Evolutionary conservation across 2,113 vertebrate genomes (phyloP), one percentile per base, ranked within the genome.

Genomic region (Muntiacus reevesi): DNA sequence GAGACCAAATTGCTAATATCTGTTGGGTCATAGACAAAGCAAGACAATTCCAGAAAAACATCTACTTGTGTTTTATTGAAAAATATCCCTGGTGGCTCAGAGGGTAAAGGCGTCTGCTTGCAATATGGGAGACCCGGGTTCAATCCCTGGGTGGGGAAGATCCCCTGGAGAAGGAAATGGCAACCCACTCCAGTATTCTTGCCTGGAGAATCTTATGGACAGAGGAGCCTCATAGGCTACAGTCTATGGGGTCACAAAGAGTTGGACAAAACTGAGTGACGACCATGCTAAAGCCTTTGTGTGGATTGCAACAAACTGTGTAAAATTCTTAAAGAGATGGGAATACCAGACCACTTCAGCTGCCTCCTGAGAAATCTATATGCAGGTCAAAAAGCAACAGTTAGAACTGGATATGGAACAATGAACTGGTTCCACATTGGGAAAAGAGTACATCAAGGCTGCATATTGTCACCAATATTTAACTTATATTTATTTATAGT

Each of bases 261-360:
- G 33, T 36, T 0, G 1, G 33, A 36, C 17, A 67, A 0, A 2
- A 64, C 62, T n/a, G 62, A 67, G 64, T 1, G 1, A 67, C 2
- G 1, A 36, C 64, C 12, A 71, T 36, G 64, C 64, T 11, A 71
- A 71, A 71, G n/a, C 17, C n/a, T 71, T 36, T 71, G 17, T 11
- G n/a, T 71, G 36, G n/a, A 36, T 23, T 9, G 11, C 64, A 71
- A 71, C 2, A 71, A 71, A 71, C 9, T 71, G 17, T 67, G 62
- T 36, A 67, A 67, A 67, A 67, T 67, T 67, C 64, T 67, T 36
- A 67, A 67, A 36, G 64, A 67, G 64, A 36, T 21, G 64, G 64
- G 64, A 67, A 21, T 36, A 21, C 33, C 33, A 67, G 64, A 67
- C 64, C 8, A 36, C 64, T 2, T 67, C 21, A 19, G 64, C 33